These are phyloP conservation scores for Acrossocheilus wenchowensis DNA, from an alignment of 2,797 vertebrate genomes.

Conservation along the genomic window DNA sequence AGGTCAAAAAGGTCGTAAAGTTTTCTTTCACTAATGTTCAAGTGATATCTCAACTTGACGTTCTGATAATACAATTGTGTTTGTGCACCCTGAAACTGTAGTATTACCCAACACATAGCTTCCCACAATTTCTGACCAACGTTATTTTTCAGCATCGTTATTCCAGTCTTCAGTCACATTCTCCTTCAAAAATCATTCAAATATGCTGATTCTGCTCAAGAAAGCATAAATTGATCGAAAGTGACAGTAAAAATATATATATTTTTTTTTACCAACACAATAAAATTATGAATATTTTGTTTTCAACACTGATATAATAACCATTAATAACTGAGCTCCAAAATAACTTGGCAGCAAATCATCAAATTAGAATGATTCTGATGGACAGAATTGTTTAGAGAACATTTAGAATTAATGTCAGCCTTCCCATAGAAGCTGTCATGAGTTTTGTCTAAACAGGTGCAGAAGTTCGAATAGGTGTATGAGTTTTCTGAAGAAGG, in stretches of 20 bases:
- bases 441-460: neutral
- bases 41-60: conserved; percentile 2
- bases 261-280: no score
- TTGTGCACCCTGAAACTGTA: neutral
- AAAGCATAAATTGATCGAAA: no score
- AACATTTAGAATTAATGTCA: no score
- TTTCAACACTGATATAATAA: no score
- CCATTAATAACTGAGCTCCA: no score
- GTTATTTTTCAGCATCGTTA: neutral
- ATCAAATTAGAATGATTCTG: no score
- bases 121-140: neutral
- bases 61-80: neutral
- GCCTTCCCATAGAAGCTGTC: neutral
- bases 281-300: no score
- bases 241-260: no score
- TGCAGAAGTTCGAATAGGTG: neutral
- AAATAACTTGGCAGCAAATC: no score
- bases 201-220: neutral
- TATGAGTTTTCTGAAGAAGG: neutral
- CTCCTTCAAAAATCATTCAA: neutral
- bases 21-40: conserved; percentile 12
- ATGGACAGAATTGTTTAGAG: no score
- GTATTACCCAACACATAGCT: neutral
- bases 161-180: neutral
- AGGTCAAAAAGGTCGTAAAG: neutral